phyloP scores from a whole-genome alignment of 2,797 vertebrate species.

The Corythornis leucogaster region DNA sequence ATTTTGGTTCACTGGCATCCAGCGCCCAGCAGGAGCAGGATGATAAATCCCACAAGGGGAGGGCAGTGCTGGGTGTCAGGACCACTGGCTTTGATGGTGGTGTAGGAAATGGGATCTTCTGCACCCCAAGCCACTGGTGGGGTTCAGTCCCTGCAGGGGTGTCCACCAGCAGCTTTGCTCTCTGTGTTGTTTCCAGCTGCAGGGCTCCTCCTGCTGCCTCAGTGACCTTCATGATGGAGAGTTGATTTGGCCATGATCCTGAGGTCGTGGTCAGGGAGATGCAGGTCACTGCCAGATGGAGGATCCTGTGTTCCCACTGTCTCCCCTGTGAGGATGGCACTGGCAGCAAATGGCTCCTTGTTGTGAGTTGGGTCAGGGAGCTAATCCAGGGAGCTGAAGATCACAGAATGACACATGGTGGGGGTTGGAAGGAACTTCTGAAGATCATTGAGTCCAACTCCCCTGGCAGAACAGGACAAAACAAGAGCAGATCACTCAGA shows the following conservation, averaged over 20 bases:
- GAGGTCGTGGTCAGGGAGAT: background rate
- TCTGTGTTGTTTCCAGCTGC: background rate
- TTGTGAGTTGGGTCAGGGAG: background rate
- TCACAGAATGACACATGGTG: background rate
- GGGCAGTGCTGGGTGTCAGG: rapidly evolving
- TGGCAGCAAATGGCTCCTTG: background rate
- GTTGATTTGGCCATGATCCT: rapidly evolving
- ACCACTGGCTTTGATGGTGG: background rate
- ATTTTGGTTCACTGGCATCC: background rate
- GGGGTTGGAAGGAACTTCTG: too few relatives aligned
- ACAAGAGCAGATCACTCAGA: too few relatives aligned
- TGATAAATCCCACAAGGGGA: rapidly evolving
- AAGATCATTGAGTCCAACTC: too few relatives aligned
- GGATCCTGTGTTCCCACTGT: background rate
- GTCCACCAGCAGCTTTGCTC: background rate
- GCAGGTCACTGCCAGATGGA: background rate
- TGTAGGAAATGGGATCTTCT: background rate
- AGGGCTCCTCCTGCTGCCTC: background rate
- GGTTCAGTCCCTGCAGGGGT: background rate
- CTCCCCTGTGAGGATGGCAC: background rate
- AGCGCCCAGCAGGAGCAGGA: background rate
- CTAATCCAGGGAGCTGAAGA: background rate
- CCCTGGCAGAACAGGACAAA: too few relatives aligned
- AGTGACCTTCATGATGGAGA: background rate
- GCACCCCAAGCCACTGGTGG: rapidly evolving